Evolutionary conservation across 2,888 invertebrate species (phyloP).

Genomic region (Myopa testacea): DNA sequence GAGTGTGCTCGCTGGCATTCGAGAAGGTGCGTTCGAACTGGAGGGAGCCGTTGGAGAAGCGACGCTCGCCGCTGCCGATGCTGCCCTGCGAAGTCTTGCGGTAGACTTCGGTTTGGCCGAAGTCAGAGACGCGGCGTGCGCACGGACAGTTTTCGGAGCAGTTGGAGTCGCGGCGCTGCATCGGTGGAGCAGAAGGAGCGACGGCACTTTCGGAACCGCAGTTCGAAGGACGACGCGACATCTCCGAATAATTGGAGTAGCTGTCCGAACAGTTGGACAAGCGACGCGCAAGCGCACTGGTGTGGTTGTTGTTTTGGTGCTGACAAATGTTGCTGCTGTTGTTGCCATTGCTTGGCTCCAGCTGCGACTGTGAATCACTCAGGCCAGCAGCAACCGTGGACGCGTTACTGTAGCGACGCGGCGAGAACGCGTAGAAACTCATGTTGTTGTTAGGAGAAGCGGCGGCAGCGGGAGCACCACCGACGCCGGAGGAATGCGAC

Average conservation of each 20-base stretch:
- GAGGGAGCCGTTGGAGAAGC: conserved; percentile 70
- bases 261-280: conserved; percentile 67
- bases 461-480: conserved; percentile 27
- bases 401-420: conserved; percentile 77
- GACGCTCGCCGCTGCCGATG: conserved; percentile 66
- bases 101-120: conserved; percentile 60
- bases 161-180: conserved; percentile 64
- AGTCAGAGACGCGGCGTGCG: conserved; percentile 64
- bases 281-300: conserved; percentile 58
- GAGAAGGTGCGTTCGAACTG: conserved; percentile 65
- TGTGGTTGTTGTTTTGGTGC: conserved; percentile 40
- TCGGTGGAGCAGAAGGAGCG: conserved; percentile 44
- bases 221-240: conserved; percentile 65
- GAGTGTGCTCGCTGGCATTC: conserved; percentile 57
- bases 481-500: conserved; percentile 6
- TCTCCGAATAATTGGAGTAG: conserved; percentile 61
- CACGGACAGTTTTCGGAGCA: conserved; percentile 68
- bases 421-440: conserved; percentile 62
- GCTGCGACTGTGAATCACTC: conserved; percentile 45
- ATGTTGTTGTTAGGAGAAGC: conserved; percentile 48
- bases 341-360: conserved; percentile 42
- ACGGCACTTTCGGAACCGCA: conserved; percentile 59
- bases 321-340: conserved; percentile 24
- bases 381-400: conserved; percentile 68
- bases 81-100: conserved; percentile 68